phyloP scores from a whole-genome alignment of 2,888 invertebrate genomes.

The Luperina testacea region DNA sequence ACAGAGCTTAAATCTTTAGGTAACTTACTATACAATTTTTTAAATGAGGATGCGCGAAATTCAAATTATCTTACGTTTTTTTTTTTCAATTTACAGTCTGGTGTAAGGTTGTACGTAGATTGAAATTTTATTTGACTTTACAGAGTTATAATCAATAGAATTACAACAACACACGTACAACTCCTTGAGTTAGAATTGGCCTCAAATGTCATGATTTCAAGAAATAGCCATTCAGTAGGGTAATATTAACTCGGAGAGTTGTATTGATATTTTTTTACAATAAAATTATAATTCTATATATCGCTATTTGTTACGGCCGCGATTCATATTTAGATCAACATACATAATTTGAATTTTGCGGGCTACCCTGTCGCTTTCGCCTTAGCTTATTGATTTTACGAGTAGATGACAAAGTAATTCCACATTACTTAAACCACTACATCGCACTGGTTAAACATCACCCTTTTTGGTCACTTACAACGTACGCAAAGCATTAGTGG shows the following conservation, averaged over 20 bases:
- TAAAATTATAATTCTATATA: too few relatives aligned
- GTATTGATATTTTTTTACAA: too few relatives aligned
- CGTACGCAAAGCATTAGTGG: constrained; percentile 20
- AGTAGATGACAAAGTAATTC: not conserved
- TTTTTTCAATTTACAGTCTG: not conserved
- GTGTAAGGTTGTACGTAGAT: not conserved
- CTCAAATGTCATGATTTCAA: not conserved
- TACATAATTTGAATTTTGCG: not conserved
- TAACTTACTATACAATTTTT: too few relatives aligned
- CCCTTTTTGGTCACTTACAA: not conserved
- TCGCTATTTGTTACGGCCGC: too few relatives aligned
- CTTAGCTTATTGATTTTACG: not conserved
- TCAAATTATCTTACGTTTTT: not conserved
- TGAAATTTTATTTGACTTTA: not conserved
- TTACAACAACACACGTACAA: not conserved
- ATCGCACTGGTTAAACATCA: not conserved
- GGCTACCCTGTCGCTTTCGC: not conserved
- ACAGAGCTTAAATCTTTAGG: not conserved
- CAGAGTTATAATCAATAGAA: not conserved
- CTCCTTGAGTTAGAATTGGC: not conserved
- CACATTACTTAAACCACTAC: not conserved
- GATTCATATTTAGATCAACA: not conserved
- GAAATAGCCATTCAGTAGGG: not conserved
- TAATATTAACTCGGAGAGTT: not conserved
- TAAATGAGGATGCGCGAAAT: not conserved